phyloP scores from a whole-genome alignment of 2,797 vertebrate species.

The Coracias cyanogaster region DNA sequence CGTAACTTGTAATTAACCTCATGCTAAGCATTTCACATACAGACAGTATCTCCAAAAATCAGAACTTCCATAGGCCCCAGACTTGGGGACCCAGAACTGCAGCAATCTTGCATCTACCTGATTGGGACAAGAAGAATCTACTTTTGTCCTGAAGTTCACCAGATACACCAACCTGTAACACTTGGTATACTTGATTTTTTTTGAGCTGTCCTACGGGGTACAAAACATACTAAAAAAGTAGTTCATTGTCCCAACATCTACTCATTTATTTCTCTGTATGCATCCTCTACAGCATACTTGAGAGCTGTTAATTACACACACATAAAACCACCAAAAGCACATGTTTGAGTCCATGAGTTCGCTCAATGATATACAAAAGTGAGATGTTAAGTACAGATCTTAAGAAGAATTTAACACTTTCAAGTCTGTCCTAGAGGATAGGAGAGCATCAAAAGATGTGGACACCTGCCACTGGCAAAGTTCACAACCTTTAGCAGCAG shows the following conservation, averaged over 20 bases:
- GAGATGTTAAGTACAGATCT: neutral
- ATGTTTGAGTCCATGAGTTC: neutral
- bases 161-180: neutral
- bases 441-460: neutral
- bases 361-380: neutral
- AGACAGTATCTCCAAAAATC: neutral
- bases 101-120: neutral
- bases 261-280: neutral
- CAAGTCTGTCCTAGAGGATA: neutral
- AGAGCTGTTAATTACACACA: neutral
- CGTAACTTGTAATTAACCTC: neutral
- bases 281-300: neutral
- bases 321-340: rapidly evolving
- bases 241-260: neutral
- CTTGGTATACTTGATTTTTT: neutral
- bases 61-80: neutral
- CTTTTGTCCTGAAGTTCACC: neutral
- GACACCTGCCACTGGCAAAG: neutral
- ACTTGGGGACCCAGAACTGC: neutral
- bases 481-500: neutral
- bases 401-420: neutral
- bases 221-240: neutral
- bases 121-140: neutral
- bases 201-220: neutral
- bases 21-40: neutral